Conservation (phyloP, 2,797 vertebrate genomes). For the Lepilemur ruficaudatus region DNA sequence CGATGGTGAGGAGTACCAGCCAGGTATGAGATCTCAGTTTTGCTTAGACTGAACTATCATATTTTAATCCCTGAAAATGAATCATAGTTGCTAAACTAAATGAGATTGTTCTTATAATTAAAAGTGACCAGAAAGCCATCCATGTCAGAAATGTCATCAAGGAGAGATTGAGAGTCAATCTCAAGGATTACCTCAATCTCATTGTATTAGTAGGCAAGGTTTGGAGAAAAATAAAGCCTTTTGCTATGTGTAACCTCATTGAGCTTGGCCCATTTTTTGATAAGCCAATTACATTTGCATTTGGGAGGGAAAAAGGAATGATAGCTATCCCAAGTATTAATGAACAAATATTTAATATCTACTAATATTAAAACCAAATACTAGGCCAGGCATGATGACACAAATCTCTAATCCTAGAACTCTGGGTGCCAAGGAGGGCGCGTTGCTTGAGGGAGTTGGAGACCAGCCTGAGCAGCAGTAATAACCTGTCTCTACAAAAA, state of each 20-base stretch:
- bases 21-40: not conserved
- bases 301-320: not conserved
- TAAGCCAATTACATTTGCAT: not conserved
- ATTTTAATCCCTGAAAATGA: not conserved
- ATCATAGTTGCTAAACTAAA: not conserved
- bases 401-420: not conserved
- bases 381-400: not conserved
- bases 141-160: not conserved
- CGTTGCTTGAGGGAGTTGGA: not conserved
- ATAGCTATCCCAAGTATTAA: not conserved
- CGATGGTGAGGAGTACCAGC: not conserved
- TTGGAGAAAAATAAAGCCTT: not conserved
- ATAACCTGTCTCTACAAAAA: not conserved
- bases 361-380: not conserved
- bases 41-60: not conserved
- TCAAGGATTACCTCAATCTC: not conserved
- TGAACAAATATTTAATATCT: not conserved
- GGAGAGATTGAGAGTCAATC: not conserved
- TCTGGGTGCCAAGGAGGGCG: too few species aligned
- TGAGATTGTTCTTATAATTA: constrained; percentile 13
- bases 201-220: not conserved
- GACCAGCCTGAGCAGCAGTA: not conserved
- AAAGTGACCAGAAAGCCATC: not conserved
- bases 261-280: not conserved
- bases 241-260: not conserved